A percentile compares a stretch with the other conserved stretches of the same genome.
These are phyloP conservation scores for Galeruca laticollis DNA, from an alignment of 2,888 invertebrate genomes.

Conservation along the genomic window DNA sequence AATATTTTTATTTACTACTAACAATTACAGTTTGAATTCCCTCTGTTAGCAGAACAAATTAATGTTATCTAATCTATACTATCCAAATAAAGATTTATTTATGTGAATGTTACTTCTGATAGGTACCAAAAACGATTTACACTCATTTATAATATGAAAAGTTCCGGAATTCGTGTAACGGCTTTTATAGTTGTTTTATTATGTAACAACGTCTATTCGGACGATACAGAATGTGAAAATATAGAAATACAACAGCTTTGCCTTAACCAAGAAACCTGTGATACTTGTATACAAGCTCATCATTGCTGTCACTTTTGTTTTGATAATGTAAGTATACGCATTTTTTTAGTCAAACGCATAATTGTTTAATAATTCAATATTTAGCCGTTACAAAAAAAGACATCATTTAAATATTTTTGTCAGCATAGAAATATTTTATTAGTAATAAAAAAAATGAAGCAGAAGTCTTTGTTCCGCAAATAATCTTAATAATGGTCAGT, in stretches of 20 bases:
- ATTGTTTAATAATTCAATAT: too few relatives aligned
- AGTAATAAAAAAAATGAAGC: too few relatives aligned
- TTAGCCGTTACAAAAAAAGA: too few relatives aligned
- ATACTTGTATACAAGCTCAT: constrained; percentile 53
- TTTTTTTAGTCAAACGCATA: too few relatives aligned
- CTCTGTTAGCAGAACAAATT: too few relatives aligned
- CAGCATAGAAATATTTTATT: too few relatives aligned
- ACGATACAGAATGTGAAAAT: constrained; percentile 22
- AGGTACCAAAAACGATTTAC: neutral
- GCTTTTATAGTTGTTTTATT: neutral
- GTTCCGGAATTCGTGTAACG: neutral
- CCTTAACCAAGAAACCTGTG: constrained; percentile 52
- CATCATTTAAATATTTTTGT: too few relatives aligned
- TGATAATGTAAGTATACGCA: constrained; percentile 47
- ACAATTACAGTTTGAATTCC: too few relatives aligned
- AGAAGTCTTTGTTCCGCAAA: too few relatives aligned
- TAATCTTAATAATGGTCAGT: too few relatives aligned
- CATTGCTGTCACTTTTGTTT: constrained; percentile 57
- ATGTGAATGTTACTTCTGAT: too few relatives aligned
- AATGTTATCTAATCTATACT: neutral
- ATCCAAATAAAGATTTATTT: neutral
- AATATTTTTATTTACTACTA: too few relatives aligned
- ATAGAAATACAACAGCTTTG: constrained; percentile 40
- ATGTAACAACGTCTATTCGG: neutral
- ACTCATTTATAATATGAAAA: neutral